Evolutionary conservation across 2,888 invertebrate genomes (phyloP), one percentile per base, ranked within the genome.

Genomic region (Rhaphigaster nebulosa): DNA sequence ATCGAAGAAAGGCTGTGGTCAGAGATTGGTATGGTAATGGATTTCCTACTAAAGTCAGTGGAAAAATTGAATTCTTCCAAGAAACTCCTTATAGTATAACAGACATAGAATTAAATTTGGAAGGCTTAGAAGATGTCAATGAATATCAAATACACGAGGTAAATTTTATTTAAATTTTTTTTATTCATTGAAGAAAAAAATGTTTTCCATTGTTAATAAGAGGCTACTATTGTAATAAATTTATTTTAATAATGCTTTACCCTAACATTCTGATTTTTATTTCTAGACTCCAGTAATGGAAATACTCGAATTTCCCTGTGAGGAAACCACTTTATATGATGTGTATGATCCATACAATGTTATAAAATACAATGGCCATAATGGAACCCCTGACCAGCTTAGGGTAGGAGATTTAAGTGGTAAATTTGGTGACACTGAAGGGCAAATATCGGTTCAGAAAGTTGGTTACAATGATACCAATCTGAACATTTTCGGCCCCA

Each of bases 21-120:
- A 96, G 96, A 93, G 97, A 98, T 93, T 98, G 98, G 98, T 97
- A 97, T 94, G 96, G 97, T 12, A 98, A 98, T 94, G 97, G 97
- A 0, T 95, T 95, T 91, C 94, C 94, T 0, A 94, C 96, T 65
- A 94, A 95, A 0, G 94, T 97, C 38, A 95, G 95, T 93, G 98
- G 98, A 20, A 96, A 96, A 93, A 94, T 98, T 41, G 98, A 98
- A 94, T 95, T 98, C 92, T 95, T 96, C 76, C 98, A 98, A 94
- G 97, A 98, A 94, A 97, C 97, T 0, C 97, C 97, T 94, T 98
- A 97, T 93, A 98, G 98, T 93, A 94, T 96, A 90, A 97, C 97
- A 89, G 96, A 97, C 93, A 95, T 97, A 15, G 96, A 97, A 93
- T 95, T 98, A 41, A 95, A 96, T 92, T 94, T 98, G 0, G 96